Evolutionary conservation across 1,140 invertebrate genomes (phyloP), one percentile per base, ranked within the genome.

Genomic region (Hyphantria cunea): DNA sequence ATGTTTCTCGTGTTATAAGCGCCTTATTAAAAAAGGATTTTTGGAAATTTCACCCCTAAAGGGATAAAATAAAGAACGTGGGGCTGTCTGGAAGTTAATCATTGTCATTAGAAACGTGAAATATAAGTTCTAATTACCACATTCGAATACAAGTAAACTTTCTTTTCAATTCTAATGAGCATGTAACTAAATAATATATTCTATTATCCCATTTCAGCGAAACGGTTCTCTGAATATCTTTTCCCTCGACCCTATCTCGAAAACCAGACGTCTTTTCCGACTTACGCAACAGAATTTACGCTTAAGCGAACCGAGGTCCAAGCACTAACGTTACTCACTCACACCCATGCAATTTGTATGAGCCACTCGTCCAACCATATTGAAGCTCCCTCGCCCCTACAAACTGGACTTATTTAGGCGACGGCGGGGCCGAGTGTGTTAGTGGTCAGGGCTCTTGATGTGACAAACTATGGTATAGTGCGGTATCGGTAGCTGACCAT

Each of bases 231-330:
- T 78, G 75, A 79, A 85, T 83, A 87, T 82, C 80, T 82, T 70
- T 70, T 67, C 72, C 71, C 64, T 62, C 71, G 71, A 66, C 76
- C 72, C 77, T 89, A 87, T 86, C 84, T 86, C 79, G 68, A 76
- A 75, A 80, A 79, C 79, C 86, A 84, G 80, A 84, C 84, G 78
- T 86, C 86, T 87, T 83, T 82, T 81, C 79, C 79, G 78, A 85
- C 86, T 89, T 89, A 89, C 86, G 86, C 86, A 89, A 87, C 83
- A 85, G 83, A 87, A 89, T 87, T 87, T 85, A 89, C 83, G 86
- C 86, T 87, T 78, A 86, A 89, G 78, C 84, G 84, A 87, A 70
- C 76, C 79, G 79, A 81, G 80, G 83, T 86, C 84, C 86, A 76
- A 76, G 74, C 76, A 71, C 76, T 81, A 84, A 80, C 84, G 81